phyloP scores from a whole-genome alignment of 2,113 vertebrate genomes.

The Brachyhypopomus gauderio region DNA sequence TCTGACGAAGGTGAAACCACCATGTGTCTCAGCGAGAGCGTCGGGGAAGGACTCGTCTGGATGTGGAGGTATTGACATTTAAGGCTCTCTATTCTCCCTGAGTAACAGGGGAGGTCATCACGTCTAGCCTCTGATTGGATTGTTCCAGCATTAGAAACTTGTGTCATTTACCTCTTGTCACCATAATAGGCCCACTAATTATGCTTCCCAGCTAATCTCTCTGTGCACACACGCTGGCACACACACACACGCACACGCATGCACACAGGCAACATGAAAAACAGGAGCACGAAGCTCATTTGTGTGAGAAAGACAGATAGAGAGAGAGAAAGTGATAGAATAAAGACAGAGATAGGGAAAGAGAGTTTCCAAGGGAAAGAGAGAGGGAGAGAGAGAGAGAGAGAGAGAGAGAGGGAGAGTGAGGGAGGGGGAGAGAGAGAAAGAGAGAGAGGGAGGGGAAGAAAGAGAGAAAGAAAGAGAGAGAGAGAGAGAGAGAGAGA shows the following conservation, averaged over 20 bases:
- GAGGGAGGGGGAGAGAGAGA: neutral
- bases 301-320: neutral
- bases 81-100: neutral
- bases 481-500: neutral
- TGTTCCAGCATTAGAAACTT: constrained; percentile 15
- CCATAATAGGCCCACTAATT: constrained; percentile 23
- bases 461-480: no score
- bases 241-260: no score
- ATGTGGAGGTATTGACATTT: constrained; percentile 12
- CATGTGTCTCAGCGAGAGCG: neutral
- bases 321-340: no score
- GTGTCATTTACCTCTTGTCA: constrained; percentile 30
- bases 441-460: neutral
- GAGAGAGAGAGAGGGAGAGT: neutral
- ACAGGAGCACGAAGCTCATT: no score
- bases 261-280: no score
- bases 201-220: neutral
- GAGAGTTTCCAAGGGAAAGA: no score
- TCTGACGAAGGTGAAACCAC: constrained; percentile 6
- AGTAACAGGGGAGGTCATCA: neutral
- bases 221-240: neutral
- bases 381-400: neutral
- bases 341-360: neutral
- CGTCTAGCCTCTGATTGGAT: neutral
- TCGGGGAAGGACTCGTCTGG: constrained; percentile 16